Base-by-base conservation (phyloP, 1,140 invertebrate species). In the Chrysopa pallens region DNA sequence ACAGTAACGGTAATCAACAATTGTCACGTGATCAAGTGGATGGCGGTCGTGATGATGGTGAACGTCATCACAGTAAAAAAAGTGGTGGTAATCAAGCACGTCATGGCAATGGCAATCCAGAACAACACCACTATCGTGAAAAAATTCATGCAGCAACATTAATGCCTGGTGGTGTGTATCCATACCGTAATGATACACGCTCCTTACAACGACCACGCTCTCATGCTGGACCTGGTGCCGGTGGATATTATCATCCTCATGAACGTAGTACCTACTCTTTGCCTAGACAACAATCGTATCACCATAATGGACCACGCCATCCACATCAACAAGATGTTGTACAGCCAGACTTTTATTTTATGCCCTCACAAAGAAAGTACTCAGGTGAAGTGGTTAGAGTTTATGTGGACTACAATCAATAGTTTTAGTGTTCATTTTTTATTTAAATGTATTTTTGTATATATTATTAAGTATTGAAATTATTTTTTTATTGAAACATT, bases 361-460 rank as follows among this genome's bases (percentile, higher is more conserved):
- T 92, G 86, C 88, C 87, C 11, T 89, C 85, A 28, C 88, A 93
- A 54, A 64, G 88, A 39, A 89, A 91, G 59, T 90, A 91, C 63
- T 88, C 86, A 48, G 87, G 87, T 44, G 87, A 91, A 66, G 79
- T 88, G 1, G 84, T 92, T n/a, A 68, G 84, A 47, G 87, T 91
- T 6, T 90, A 86, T 59, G 87, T 91, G 1, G 82, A 88, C 58
- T 83, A 86, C 54, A 78, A 76, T 33, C 17, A 23, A 23, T 23
- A 23, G 17, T 23, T 23, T 23, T 23, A 23, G 17, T 23, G 17
- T 5, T 23, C 5, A 23, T 23, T 23, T 23, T 23, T 23, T 3
- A 23, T 23, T 23, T 23, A 23, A 23, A 23, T 23, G 17, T 23
- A 23, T 23, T 23, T 23, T 23, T 23, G 17, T 23, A 23, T 23